Base-by-base conservation (phyloP, 1,140 invertebrate genomes). In the Sminthurides bifidus region DNA sequence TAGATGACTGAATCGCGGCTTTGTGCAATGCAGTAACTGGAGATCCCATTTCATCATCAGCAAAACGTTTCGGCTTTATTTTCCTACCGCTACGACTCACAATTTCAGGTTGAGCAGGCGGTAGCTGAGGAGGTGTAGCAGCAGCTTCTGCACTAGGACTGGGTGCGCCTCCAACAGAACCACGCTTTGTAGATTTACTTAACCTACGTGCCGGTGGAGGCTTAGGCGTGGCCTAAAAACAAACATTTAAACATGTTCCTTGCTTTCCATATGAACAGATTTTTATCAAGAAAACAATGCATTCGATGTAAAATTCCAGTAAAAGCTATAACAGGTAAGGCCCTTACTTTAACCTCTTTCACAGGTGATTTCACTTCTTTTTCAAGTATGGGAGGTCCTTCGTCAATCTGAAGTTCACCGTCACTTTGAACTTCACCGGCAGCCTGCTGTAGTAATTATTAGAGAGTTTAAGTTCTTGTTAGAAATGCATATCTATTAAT, bases 11-110 rank as follows among this genome's bases (percentile, higher is more conserved):
- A 21, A 49, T 24, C 17, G 44, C 50, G 19, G 48, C 26, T 50
- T 60, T 60, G 19, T 54, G 35, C 2, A 48, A 45, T 19, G 35
- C 41, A 15, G 54, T 33, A 2, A 52, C 54, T 15, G 59, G 59
- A 12, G 59, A 40, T 29, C 48, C 35, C 14, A 65, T 67, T 53
- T 68, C 67, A 52, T 71, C 70, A 55, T 69, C 69, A 14, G 68
- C 67, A 73, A 78, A 64, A 69, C 73, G 74, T 67, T 84, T 84
- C 0, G 79, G 80, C 66, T 82, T 82, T 54, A 85, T 81, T 71
- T 83, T 85, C 27, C 84, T 74, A 0, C 82, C 82, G 67, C 82
- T 84, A 24, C 82, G 76, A 67, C 81, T 84, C 3, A 81, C 76
- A 15, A 80, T 69, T 67, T 83, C 51, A 24, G 24, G 52, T n/a